Base-by-base conservation (phyloP, 2,888 invertebrate species). In the Perdita meconis region DNA sequence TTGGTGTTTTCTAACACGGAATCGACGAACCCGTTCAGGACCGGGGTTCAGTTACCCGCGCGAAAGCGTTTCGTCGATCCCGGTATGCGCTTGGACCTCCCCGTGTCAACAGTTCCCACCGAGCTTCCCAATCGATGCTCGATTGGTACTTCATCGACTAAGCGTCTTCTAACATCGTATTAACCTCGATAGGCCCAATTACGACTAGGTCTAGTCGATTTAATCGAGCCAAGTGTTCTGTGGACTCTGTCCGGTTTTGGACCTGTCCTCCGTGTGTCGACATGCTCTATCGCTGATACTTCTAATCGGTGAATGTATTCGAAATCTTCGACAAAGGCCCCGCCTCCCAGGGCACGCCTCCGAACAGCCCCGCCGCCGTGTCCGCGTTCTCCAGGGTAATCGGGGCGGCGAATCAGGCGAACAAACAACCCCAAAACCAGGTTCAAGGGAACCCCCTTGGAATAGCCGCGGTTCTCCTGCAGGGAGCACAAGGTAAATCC, bases 401-500 rank as follows among this genome's bases (percentile, higher is more conserved):
- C 69, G 90, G 89, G 55, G 89, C 90, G 51, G 89, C 89, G 70
- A 88, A 66, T 67, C 70, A 78, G 63, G 50, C 69, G 69, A 82
- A 72, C 82, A 84, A 78, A 65, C 84, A 83, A 66, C 57, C 69
- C 55, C 78, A 73, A 55, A 84, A 79, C 71, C 83, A 81, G 66
- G 38, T 78, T 47, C 83, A 83, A 55, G 87, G 89, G 57, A 92
- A 88, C 87, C 90, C 92, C 73, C 89, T 92, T 78, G 90, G 91
- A 84, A 85, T 92, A 80, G 91, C 92, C 86, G 92, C 93, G 76
- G 92, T 92, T 56, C 90, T 93, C 73, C 90, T 93, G 61, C 93
- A 93, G 86, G 92, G 93, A 79, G 92, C 92, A 71, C 93, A 93
- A 93, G 93, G 93, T 93, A 92, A 90, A 81, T 67, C 68, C 61